Evolutionary conservation across 2,888 invertebrate species (phyloP).

Genomic region (Scaptomyza caliginosa): DNA sequence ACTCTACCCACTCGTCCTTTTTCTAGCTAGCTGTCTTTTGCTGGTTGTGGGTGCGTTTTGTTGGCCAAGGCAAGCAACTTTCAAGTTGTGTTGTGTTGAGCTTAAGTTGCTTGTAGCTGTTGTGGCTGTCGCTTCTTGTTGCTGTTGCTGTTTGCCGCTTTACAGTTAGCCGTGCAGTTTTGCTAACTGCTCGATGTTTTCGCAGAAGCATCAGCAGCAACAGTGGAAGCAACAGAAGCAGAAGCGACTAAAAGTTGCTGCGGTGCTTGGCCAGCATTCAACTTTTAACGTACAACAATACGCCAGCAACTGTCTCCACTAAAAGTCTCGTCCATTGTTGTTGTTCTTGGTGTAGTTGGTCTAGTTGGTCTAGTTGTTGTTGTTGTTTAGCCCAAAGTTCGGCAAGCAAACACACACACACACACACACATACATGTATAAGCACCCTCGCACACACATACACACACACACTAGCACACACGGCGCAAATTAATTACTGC

Average conservation of each 20-base stretch:
- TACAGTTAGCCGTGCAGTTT: slow-evolving; percentile 77
- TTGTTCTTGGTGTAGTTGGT: slow-evolving; percentile 9
- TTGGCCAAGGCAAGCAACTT: slow-evolving; percentile 66
- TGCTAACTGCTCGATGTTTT: slow-evolving; percentile 58
- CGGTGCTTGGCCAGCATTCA: slow-evolving; percentile 53
- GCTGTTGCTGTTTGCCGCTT: slow-evolving; percentile 43
- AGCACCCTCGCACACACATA: slow-evolving; percentile 45
- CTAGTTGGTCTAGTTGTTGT: slow-evolving; percentile 15
- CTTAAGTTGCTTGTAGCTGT: slow-evolving; percentile 74
- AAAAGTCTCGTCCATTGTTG: slow-evolving; percentile 28
- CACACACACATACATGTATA: slow-evolving; percentile 8
- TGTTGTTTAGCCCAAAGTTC: slow-evolving; percentile 43
- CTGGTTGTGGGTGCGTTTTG: slow-evolving; percentile 51
- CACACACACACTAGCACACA: slow-evolving; percentile 43
- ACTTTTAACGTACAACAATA: slow-evolving; percentile 51
- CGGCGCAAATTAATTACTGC: slow-evolving; percentile 76
- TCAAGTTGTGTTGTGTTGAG: slow-evolving; percentile 64
- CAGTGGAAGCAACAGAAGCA: slow-evolving; percentile 7
- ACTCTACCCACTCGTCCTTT: background rate
- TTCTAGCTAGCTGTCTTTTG: background rate
- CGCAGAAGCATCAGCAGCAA: slow-evolving; percentile 15
- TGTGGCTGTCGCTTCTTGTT: slow-evolving; percentile 55
- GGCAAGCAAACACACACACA: slow-evolving; percentile 34
- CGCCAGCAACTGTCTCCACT: slow-evolving; percentile 65
- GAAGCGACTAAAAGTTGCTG: slow-evolving; percentile 62